Evolutionary conservation across 2,797 vertebrate genomes (phyloP), one percentile per base, ranked within the genome.

Genomic region (Cossypha heuglini): DNA sequence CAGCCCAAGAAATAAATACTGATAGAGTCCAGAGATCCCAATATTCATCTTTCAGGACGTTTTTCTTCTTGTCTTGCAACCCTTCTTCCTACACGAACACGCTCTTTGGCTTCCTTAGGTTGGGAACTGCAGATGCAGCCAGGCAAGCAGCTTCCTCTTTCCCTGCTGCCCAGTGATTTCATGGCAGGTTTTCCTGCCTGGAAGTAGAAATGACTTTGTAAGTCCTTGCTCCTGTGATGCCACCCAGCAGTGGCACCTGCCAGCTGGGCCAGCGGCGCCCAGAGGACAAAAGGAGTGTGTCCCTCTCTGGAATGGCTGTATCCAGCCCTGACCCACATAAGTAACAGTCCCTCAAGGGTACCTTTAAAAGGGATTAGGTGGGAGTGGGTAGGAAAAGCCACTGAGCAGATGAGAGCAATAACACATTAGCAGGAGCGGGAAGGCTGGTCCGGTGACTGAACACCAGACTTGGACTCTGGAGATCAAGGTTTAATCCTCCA

Each of bases 401-500:
- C 43, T 1, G 66, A 91, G 64, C 66, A 94, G 94, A 90, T 54
- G 95, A 97, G 37, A 88, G 93, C 87, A 96, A 7, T 78, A 95
- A 92, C 69, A 94, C 82, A n/a, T 38, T 68, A 86, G 42, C 87
- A 81, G 90, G 88, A 95, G 80, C 0, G 0, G 91, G 94, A 94
- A 93, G 87, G 93, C 76, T 91, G 76, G 96, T 95, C 95, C 10
- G 6, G 76, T 95, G 96, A 94, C 93, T 94, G 94, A 96, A 81
- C 91, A 94, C 51, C 87, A 94, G 96, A 42, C 93, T 95, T 93
- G 94, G 94, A 88, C 94, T 97, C 95, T 63, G 87, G 96, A 97
- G 96, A 97, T 94, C 91, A 94, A 96, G 91, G 85, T 97, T 96
- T 95, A 97, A 96, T 97, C 91, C 96, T 86, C 79, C 93, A 79